phyloP scores from a whole-genome alignment of 2,797 vertebrate species.

The Dicrostonyx torquatus region DNA sequence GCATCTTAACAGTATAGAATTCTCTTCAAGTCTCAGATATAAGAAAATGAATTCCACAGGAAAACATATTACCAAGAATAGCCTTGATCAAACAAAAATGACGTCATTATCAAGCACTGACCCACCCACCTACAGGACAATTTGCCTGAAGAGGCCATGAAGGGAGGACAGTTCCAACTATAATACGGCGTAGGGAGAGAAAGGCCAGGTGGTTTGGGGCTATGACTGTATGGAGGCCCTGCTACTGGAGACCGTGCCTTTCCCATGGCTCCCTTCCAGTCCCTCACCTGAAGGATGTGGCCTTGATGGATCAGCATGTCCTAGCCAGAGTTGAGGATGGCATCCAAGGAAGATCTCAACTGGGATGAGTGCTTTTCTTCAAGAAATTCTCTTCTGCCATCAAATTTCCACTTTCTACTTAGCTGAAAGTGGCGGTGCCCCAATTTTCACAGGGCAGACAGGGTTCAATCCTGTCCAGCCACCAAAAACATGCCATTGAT shows the following conservation, averaged over 20 bases:
- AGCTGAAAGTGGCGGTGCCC: constrained; percentile 15
- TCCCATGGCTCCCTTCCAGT: constrained; percentile 35
- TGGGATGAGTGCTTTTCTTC: constrained; percentile 69
- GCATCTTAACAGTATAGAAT: background rate
- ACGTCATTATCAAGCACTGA: background rate
- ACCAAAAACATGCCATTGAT: background rate
- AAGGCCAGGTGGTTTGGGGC: background rate
- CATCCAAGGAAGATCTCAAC: constrained; percentile 74
- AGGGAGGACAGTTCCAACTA: constrained; percentile 61
- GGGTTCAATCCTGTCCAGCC: background rate
- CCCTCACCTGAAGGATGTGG: constrained; percentile 49
- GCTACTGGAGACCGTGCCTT: background rate
- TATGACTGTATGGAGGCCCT: accelerated
- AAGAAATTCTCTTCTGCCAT: constrained; percentile 41
- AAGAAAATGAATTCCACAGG: constrained; percentile 35
- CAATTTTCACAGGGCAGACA: background rate
- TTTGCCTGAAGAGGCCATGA: constrained; percentile 16
- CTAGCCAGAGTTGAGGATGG: constrained; percentile 55
- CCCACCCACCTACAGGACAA: constrained; percentile 61
- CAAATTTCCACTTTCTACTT: constrained; percentile 54
- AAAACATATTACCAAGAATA: background rate
- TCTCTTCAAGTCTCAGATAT: background rate
- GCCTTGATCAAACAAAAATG: constrained; percentile 65
- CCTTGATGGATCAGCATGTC: constrained; percentile 71
- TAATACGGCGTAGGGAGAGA: constrained; percentile 71